These are phyloP conservation scores for Ochlodes sylvanus DNA, from an alignment of 2,888 invertebrate genomes.

Conservation along the genomic window DNA sequence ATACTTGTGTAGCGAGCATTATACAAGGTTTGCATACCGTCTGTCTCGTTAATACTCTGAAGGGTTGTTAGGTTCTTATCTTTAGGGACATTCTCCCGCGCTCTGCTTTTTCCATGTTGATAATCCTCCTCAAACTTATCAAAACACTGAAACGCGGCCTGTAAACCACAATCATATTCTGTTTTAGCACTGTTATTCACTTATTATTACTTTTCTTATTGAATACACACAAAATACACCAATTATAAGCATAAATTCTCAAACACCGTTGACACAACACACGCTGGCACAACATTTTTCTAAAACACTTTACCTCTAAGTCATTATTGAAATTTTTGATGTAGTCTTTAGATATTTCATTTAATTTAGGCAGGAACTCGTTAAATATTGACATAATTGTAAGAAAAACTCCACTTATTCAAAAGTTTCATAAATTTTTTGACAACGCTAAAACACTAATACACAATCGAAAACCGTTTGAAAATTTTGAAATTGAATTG, in stretches of 20 bases:
- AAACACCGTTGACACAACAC: not conserved
- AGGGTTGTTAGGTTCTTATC: constrained; percentile 65
- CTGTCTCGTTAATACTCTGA: constrained; percentile 74
- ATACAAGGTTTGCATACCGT: constrained; percentile 54
- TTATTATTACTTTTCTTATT: not conserved
- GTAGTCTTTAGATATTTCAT: constrained; percentile 62
- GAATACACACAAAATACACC: constrained; percentile 3
- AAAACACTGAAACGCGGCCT: constrained; percentile 64
- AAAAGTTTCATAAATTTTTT: constrained; percentile 59
- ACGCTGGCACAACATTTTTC: not conserved
- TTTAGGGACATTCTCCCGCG: constrained; percentile 61
- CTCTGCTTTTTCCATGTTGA: constrained; percentile 56
- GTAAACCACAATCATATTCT: constrained; percentile 47
- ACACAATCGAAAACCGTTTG: constrained; percentile 77
- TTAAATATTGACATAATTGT: constrained; percentile 76
- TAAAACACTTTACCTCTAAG: constrained; percentile 62
- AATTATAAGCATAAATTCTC: not conserved
- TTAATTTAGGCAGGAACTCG: constrained; percentile 68
- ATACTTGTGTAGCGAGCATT: no score
- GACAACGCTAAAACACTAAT: constrained; percentile 66
- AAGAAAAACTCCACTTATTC: constrained; percentile 57
- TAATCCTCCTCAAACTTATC: constrained; percentile 71
- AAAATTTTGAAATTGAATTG: constrained; percentile 78
- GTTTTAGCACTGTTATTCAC: constrained; percentile 35
- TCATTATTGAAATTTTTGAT: constrained; percentile 63